Percentiles rank a stretch among this genome's conserved stretches.
Evolutionary conservation across 2,888 invertebrate genomes (phyloP).

Genomic region (Macropis europaea): DNA sequence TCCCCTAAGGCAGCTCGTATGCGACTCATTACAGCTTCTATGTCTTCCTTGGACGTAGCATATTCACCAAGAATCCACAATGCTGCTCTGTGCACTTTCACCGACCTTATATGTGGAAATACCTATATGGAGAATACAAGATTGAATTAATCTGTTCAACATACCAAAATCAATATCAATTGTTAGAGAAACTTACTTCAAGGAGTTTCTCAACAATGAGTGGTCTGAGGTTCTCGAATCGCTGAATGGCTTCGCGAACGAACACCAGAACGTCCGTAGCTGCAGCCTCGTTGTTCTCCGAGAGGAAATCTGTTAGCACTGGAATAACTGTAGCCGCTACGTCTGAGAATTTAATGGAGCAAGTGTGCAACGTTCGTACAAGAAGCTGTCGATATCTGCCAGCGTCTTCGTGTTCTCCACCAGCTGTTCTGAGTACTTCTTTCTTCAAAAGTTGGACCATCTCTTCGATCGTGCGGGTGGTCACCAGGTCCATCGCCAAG

Average conservation of each 20-base stretch:
- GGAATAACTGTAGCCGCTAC: constrained; percentile 97
- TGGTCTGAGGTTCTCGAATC: constrained; percentile 90
- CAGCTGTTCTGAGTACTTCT: constrained; percentile 94
- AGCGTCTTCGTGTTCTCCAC: constrained; percentile 96
- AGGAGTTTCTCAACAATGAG: constrained; percentile 87
- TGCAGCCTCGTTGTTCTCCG: constrained; percentile 93
- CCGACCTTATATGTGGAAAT: constrained; percentile 93
- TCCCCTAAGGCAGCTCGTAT: constrained; percentile 87
- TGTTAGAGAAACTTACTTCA: constrained; percentile 61
- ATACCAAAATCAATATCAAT: background rate
- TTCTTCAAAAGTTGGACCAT: constrained; percentile 96
- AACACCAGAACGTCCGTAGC: constrained; percentile 97
- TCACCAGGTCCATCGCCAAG: constrained; percentile 93
- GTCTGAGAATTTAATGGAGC: constrained; percentile 97
- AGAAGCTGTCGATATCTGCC: constrained; percentile 97
- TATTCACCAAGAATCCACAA: constrained; percentile 99
- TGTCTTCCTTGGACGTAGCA: constrained; percentile 89
- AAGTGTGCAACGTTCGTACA: constrained; percentile 96
- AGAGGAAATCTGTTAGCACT: constrained; percentile 95
- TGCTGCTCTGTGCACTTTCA: constrained; percentile 95
- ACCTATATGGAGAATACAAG: constrained; percentile 83
- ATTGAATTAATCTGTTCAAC: background rate
- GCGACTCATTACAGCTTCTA: constrained; percentile 89
- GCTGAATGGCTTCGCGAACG: constrained; percentile 97
- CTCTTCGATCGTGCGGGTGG: constrained; percentile 96